Conservation (phyloP, 2,797 vertebrate species). For the Acrossocheilus fasciatus region DNA sequence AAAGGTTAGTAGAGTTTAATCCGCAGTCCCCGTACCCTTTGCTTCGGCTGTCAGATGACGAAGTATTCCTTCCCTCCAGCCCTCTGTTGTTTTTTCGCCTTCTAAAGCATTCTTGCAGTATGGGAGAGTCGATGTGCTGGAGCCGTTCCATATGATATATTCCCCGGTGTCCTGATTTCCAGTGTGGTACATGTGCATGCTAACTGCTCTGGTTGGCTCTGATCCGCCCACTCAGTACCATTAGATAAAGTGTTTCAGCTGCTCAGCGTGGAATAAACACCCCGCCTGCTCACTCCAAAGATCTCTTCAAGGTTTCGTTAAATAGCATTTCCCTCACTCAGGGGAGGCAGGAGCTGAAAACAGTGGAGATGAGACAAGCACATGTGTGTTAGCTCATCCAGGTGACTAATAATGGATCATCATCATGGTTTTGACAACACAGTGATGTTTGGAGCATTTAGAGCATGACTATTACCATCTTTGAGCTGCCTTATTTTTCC, state of each 20-base stretch:
- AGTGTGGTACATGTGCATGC: constrained; percentile 52
- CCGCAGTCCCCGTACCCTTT: constrained; percentile 22
- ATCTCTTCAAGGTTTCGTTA: constrained; percentile 35
- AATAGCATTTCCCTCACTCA: constrained; percentile 7
- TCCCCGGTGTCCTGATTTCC: constrained; percentile 63
- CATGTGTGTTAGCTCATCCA: not conserved
- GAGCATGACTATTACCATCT: not conserved
- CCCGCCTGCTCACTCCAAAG: constrained; percentile 12
- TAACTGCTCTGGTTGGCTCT: constrained; percentile 55
- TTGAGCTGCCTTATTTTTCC: not conserved
- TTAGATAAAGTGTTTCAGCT: constrained; percentile 60
- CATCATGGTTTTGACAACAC: not conserved
- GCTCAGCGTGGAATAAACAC: constrained; percentile 35
- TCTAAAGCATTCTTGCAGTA: constrained; percentile 1
- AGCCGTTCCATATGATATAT: constrained; percentile 54
- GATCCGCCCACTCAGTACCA: constrained; percentile 60
- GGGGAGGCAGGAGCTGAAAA: not conserved
- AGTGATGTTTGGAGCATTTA: not conserved
- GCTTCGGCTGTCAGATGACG: constrained; percentile 8
- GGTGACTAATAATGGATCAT: constrained; percentile 3
- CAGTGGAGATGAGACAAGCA: not conserved
- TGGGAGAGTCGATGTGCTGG: constrained; percentile 36
- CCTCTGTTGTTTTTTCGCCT: constrained; percentile 5
- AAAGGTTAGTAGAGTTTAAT: constrained; percentile 30
- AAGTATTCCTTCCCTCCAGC: not conserved